phyloP scores from a whole-genome alignment of 1,140 invertebrate genomes.

The Cotesia glomerata region DNA sequence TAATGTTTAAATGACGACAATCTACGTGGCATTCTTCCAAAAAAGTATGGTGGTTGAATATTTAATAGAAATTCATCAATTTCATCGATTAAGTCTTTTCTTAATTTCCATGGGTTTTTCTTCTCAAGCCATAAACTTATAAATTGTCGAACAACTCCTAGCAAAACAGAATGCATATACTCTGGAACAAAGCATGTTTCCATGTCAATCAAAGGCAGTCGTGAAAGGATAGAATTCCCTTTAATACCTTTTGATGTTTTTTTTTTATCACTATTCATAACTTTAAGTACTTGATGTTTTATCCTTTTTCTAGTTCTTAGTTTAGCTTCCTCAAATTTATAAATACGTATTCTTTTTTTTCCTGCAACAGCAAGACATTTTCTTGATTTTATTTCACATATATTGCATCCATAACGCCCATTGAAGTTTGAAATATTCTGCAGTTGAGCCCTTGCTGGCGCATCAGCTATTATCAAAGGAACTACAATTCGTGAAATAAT shows the following conservation, averaged over 20 bases:
- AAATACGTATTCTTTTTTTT: conserved; percentile 28
- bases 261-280: neutral
- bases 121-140: conserved; percentile 18
- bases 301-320: conserved; percentile 31
- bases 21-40: conserved; percentile 27
- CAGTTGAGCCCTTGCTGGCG: conserved; percentile 39
- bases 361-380: conserved; percentile 14
- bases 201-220: conserved; percentile 32
- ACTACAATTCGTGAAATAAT: conserved; percentile 31
- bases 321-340: conserved; percentile 28
- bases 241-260: conserved; percentile 32
- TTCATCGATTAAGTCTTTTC: neutral
- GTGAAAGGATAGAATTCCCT: conserved; percentile 24
- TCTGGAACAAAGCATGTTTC: conserved; percentile 34
- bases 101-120: conserved; percentile 25
- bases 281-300: conserved; percentile 23
- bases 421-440: conserved; percentile 40
- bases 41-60: conserved; percentile 33
- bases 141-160: conserved; percentile 33
- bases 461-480: conserved; percentile 37
- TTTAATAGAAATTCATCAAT: conserved; percentile 28
- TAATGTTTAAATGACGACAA: conserved; percentile 23
- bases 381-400: conserved; percentile 36
- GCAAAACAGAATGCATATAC: conserved; percentile 38
- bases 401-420: conserved; percentile 37